These are phyloP conservation scores for Agrochola lota DNA, from an alignment of 2,888 invertebrate species.

Conservation along the genomic window DNA sequence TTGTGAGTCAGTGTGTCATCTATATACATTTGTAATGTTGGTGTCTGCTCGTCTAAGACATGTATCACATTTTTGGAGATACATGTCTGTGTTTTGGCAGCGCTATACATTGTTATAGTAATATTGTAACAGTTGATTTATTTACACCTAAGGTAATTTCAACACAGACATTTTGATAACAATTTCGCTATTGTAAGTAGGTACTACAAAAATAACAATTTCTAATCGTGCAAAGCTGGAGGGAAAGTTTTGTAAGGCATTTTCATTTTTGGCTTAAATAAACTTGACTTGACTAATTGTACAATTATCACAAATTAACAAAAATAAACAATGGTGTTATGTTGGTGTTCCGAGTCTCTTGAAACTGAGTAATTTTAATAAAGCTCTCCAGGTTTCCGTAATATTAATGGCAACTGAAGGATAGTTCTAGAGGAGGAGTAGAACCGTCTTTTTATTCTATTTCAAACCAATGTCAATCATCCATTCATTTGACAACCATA, in stretches of 20 bases:
- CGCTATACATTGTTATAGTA: neutral
- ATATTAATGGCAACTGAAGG: neutral
- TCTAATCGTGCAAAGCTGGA: neutral
- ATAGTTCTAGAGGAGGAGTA: neutral
- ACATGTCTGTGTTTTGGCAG: slow-evolving; percentile 35
- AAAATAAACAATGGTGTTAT: neutral
- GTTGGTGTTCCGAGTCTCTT: too few relatives aligned
- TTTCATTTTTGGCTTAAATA: neutral
- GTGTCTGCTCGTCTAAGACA: slow-evolving; percentile 40
- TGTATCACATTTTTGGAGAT: slow-evolving; percentile 23
- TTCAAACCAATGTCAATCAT: slow-evolving; percentile 5
- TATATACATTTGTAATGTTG: slow-evolving; percentile 8
- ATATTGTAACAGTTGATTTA: slow-evolving; percentile 7
- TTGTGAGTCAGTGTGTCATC: slow-evolving; percentile 43
- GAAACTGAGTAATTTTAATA: neutral
- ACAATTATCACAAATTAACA: neutral
- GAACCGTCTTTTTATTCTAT: neutral
- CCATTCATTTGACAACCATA: neutral
- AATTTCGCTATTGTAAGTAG: neutral
- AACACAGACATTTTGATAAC: neutral
- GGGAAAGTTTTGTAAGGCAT: neutral
- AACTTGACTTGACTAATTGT: neutral
- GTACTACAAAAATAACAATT: neutral
- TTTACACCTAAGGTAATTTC: neutral
- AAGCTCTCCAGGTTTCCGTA: neutral